phyloP scores from a whole-genome alignment of 2,797 vertebrate genomes.

The Argya squamiceps region DNA sequence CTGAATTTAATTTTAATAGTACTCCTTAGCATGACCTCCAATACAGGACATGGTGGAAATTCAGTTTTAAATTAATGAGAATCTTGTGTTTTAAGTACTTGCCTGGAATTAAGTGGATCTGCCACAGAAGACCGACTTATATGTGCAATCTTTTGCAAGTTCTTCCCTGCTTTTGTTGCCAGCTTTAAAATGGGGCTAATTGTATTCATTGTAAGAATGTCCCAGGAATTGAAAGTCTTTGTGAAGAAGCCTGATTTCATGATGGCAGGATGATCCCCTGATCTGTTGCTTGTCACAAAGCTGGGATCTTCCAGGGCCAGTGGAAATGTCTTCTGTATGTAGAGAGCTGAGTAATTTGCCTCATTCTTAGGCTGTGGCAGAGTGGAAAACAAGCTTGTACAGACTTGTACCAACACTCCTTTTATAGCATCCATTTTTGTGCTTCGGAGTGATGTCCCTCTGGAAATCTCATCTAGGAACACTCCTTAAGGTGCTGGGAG shows the following conservation, averaged over 20 bases:
- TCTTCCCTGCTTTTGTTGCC: background rate
- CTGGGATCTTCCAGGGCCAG: background rate
- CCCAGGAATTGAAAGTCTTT: background rate
- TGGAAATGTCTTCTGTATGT: background rate
- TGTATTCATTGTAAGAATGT: background rate
- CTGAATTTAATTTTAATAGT: background rate
- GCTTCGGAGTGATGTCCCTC: background rate
- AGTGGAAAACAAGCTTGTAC: background rate
- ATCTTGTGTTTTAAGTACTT: background rate
- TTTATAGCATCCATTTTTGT: background rate
- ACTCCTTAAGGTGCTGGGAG: background rate
- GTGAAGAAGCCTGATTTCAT: background rate
- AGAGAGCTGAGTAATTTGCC: background rate
- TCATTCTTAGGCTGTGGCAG: background rate
- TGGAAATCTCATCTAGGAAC: background rate
- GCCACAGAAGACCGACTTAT: background rate
- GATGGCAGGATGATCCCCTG: background rate
- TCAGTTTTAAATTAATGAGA: background rate
- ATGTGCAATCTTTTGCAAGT: background rate
- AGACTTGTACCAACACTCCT: background rate
- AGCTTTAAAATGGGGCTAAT: conserved; percentile 15
- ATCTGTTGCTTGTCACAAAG: background rate
- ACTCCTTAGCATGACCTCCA: background rate
- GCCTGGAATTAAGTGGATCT: background rate
- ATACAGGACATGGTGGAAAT: background rate